Percentiles rank a stretch among this genome's conserved stretches.
These are phyloP conservation scores for Dromiciops gliroides DNA, from an alignment of 2,113 vertebrate species.

Conservation along the genomic window DNA sequence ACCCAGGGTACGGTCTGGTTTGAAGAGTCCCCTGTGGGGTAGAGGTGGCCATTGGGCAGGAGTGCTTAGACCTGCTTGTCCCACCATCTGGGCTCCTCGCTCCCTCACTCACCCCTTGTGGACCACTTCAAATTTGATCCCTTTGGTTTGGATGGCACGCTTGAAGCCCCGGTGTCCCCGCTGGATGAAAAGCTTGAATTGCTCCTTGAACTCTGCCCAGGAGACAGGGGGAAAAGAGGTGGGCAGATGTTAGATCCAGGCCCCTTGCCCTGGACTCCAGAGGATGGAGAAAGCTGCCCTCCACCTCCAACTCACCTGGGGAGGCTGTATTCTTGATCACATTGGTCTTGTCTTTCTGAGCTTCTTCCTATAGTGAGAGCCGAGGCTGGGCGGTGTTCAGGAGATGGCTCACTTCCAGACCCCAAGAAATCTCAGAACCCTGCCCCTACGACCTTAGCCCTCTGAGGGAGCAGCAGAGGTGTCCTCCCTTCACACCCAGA, in stretches of 20 bases:
- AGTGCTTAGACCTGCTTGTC: too few species aligned
- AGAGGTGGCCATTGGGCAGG: neutral
- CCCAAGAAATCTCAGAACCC: neutral
- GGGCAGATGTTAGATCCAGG: neutral
- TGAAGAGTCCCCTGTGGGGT: slow-evolving; percentile 89
- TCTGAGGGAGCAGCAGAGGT: neutral
- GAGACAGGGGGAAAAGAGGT: neutral
- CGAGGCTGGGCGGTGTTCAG: neutral
- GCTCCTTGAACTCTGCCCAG: slow-evolving; percentile 88
- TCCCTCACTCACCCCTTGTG: slow-evolving; percentile 89
- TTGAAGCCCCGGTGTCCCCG: slow-evolving; percentile 89
- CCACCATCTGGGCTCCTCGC: neutral
- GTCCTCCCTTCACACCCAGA: neutral
- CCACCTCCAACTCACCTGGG: slow-evolving; percentile 80
- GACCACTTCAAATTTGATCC: slow-evolving; percentile 94
- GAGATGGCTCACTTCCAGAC: neutral
- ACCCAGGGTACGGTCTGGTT: slow-evolving; percentile 89
- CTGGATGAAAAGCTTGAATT: slow-evolving; percentile 92
- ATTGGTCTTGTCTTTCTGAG: slow-evolving; percentile 92
- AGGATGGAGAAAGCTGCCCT: neutral
- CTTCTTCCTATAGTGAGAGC: slow-evolving; percentile 87
- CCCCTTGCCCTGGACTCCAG: neutral
- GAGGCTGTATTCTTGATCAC: slow-evolving; percentile 89
- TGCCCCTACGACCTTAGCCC: neutral
- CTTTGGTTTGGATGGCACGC: slow-evolving; percentile 90